Evolutionary conservation across 2,113 vertebrate genomes (phyloP).

Genomic region (Sinocyclocheilus rhinocerous): DNA sequence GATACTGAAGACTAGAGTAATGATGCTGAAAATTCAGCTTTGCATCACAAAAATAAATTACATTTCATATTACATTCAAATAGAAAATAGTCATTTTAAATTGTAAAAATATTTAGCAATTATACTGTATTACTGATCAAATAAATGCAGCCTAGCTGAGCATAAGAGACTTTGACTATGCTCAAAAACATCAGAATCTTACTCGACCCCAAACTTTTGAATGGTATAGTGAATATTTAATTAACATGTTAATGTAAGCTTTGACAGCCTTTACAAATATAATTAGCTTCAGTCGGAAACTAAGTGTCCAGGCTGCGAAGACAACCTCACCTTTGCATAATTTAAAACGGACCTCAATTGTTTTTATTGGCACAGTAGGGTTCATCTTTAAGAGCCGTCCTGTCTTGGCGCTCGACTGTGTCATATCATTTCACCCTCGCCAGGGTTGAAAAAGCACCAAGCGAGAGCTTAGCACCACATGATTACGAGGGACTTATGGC

Average conservation of each 20-base stretch:
- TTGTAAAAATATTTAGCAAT: background rate
- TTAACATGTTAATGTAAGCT: background rate
- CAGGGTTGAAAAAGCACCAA: constrained; percentile 1
- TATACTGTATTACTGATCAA: background rate
- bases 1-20: background rate
- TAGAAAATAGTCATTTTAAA: background rate
- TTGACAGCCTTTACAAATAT: background rate
- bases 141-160: background rate
- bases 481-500: background rate
- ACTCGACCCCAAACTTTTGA: background rate
- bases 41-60: background rate
- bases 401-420: background rate
- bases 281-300: background rate
- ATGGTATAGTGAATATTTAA: background rate
- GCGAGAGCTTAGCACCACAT: constrained; percentile 4
- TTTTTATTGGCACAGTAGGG: background rate
- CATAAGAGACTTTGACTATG: background rate
- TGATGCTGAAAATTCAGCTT: background rate
- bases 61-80: background rate
- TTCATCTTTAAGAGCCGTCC: background rate
- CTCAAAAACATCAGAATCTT: background rate
- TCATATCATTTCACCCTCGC: constrained; percentile 12
- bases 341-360: background rate
- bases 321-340: background rate
- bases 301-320: background rate